Conservation (phyloP, 2,797 vertebrate species). For the Tachyglossus aculeatus region DNA sequence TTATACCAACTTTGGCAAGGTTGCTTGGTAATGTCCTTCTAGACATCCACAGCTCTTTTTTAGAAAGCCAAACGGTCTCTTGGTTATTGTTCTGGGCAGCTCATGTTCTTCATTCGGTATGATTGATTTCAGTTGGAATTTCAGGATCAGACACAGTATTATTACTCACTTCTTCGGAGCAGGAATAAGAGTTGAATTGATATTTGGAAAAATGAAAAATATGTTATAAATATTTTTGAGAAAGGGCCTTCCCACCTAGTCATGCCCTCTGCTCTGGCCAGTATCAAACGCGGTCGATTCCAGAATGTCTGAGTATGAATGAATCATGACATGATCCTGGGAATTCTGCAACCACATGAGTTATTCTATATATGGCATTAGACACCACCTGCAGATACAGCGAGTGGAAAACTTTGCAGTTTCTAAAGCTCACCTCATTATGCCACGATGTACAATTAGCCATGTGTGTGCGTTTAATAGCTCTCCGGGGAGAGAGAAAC, state of each 20-base stretch:
- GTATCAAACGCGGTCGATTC: constrained; percentile 47
- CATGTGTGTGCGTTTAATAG: background rate
- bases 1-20: constrained; percentile 28
- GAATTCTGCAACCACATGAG: constrained; percentile 35
- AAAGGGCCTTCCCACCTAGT: constrained; percentile 34
- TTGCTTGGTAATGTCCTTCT: background rate
- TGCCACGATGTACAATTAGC: background rate
- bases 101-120: constrained; percentile 46
- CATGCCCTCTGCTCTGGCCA: constrained; percentile 48
- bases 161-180: constrained; percentile 65
- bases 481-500: background rate
- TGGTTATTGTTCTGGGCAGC: constrained; percentile 71
- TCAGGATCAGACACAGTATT: constrained; percentile 65
- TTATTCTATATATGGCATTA: constrained; percentile 44
- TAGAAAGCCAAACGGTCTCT: constrained; percentile 52
- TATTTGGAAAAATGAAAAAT: constrained; percentile 75
- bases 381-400: constrained; percentile 33
- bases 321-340: constrained; percentile 16
- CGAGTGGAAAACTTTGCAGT: background rate
- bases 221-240: constrained; percentile 68
- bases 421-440: background rate
- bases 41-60: constrained; percentile 62
- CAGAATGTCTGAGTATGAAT: constrained; percentile 56
- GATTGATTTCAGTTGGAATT: constrained; percentile 68
- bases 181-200: constrained; percentile 64